Conservation (phyloP, 2,797 vertebrate species). For the Pangasius macronema region DNA sequence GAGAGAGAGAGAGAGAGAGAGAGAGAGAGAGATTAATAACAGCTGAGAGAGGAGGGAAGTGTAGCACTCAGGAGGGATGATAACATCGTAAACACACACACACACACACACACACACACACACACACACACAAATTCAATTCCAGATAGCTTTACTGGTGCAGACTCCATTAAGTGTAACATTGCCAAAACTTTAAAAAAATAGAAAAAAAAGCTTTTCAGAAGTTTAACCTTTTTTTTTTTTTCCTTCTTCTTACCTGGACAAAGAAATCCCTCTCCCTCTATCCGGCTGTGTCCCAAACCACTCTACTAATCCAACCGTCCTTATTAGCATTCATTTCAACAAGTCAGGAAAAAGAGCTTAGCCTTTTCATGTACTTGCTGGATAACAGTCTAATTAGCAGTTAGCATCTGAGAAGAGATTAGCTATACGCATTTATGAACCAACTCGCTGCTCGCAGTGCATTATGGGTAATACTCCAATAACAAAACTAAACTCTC, state of each 20-base stretch:
- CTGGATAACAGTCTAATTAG: background rate
- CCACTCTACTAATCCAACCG: too few species aligned
- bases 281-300: background rate
- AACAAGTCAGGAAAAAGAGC: background rate
- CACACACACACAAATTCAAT: slow-evolving; percentile 32
- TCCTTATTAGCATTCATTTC: background rate
- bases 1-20: background rate
- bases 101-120: slow-evolving; percentile 26
- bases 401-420: background rate
- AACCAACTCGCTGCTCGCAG: background rate
- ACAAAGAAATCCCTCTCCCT: background rate
- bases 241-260: too few species aligned
- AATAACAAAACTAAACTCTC: background rate
- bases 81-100: slow-evolving; percentile 27
- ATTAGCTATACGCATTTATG: background rate
- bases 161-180: slow-evolving; percentile 26
- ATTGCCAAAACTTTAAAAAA: slow-evolving; percentile 18
- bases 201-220: background rate
- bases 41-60: slow-evolving; percentile 22
- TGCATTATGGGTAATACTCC: background rate
- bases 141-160: slow-evolving; percentile 6
- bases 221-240: background rate
- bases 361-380: background rate
- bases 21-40: slow-evolving; percentile 33
- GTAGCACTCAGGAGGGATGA: slow-evolving; percentile 35